phyloP scores from a whole-genome alignment of 2,888 invertebrate genomes.

The Leptinotarsa tumamoca region DNA sequence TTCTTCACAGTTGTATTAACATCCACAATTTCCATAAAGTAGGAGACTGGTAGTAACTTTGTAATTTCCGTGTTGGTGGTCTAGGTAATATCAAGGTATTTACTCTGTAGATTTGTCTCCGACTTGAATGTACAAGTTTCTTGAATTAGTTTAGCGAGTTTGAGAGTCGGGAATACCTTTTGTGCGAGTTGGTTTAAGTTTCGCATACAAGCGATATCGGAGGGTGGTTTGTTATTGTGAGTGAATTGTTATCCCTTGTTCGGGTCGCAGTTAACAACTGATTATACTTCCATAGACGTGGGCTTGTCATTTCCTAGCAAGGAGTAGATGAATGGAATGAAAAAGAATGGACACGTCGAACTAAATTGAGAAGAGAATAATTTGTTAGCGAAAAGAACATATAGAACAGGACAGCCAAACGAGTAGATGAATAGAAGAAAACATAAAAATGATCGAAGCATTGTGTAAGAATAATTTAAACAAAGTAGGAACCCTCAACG shows the following conservation, averaged over 20 bases:
- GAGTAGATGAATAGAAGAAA: too few species aligned
- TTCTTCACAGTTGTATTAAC: too few species aligned
- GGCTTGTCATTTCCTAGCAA: background rate
- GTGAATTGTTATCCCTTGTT: background rate
- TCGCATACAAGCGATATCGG: constrained; percentile 1
- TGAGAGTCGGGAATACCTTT: background rate
- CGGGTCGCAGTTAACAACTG: background rate
- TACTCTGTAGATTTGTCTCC: background rate
- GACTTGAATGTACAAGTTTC: constrained; percentile 6
- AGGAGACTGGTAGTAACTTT: too few species aligned
- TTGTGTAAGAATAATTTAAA: too few species aligned
- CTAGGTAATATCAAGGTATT: background rate
- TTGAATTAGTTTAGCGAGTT: constrained; percentile 13
- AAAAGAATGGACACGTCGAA: too few species aligned
- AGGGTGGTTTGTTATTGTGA: background rate
- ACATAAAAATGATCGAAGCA: too few species aligned
- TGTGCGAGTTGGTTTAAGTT: background rate
- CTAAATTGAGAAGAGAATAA: too few species aligned
- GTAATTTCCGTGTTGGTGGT: background rate
- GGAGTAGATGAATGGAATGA: background rate
- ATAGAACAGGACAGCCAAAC: too few species aligned
- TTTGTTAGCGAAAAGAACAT: too few species aligned
- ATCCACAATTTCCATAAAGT: too few species aligned
- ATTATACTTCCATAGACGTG: background rate
- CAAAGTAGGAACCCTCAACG: too few species aligned